Conservation (phyloP, 2,113 vertebrate genomes). For the Clarias gariepinus region DNA sequence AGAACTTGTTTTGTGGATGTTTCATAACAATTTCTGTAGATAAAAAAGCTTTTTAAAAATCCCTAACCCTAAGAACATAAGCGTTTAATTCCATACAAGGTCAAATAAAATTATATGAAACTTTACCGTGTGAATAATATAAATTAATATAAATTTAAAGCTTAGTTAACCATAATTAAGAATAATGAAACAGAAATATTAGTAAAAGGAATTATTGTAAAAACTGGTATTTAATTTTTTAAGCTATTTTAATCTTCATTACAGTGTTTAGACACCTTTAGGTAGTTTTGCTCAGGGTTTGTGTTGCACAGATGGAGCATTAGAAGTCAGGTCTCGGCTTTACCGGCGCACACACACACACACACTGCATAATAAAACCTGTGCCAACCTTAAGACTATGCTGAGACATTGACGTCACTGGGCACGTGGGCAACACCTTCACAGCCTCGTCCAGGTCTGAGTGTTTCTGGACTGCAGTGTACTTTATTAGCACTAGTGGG, state of each 20-base stretch:
- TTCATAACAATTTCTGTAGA: neutral
- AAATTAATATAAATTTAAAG: neutral
- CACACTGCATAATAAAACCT: neutral
- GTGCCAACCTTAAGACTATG: neutral
- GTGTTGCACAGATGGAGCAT: constrained; percentile 36
- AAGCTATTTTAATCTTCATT: neutral
- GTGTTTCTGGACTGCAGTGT: constrained; percentile 19
- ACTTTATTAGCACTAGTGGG: constrained; percentile 29
- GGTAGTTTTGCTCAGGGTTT: neutral
- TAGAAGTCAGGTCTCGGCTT: constrained; percentile 12
- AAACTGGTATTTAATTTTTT: neutral
- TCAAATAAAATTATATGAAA: neutral
- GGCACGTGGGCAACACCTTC: neutral
- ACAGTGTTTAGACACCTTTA: neutral
- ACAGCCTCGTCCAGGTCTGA: neutral
- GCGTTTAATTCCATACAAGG: neutral
- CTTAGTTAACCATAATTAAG: neutral
- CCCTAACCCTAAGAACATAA: too few species aligned
- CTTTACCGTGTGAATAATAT: neutral
- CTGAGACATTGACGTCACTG: neutral
- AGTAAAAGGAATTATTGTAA: neutral
- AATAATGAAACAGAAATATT: neutral
- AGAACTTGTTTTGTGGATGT: neutral
- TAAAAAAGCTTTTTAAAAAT: too few species aligned
- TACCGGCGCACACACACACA: neutral